Base-by-base conservation (phyloP, 2,113 vertebrate genomes). In the Dolichallabes microphthalmus region DNA sequence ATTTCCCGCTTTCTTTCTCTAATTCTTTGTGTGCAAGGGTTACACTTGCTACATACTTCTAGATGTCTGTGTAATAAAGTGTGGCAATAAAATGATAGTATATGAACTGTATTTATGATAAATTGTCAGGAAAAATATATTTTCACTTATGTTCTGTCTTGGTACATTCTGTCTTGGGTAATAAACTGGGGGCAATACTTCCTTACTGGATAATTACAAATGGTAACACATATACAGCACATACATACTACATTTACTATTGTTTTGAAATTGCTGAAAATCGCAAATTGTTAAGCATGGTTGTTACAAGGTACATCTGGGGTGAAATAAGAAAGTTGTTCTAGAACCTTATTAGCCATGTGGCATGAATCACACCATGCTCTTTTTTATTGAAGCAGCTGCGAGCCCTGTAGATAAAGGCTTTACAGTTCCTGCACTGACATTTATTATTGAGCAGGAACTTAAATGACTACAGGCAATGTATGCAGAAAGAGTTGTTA, bases 391-490 rank as follows among this genome's bases (percentile, higher is more conserved):
- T 96, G 93, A 92, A 94, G 58, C 92, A 95, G 90, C 97, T 94
- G 89, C 97, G 98, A 92, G 86, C 91, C 86, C 94, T 95, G 92
- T 97, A 99, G 90, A 92, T 90, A 87, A 92, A 93, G 74, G 97
- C 93, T 25, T 55, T 80, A 64, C 98, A 98, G 91, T 97, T 95
- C 88, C 96, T 92, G 91, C 98, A 99, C 50, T 94, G 96, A 3
- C 91, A 86, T 27, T 93, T 96, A 93, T 94, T 95, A 91, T 94
- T 95, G 55, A 95, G 88, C 30, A 97, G 94, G 90, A 97, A 95
- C 90, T 95, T 95, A 93, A 96, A 97, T 75, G 97, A 95, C 88
- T 96, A 96, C 78, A 98, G 95, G 90, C 98, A 99, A 80, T 91
- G 95, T 77, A 97, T 94, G 0, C 97, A 99, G 92, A 96, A 94